Evolutionary conservation across 1,140 invertebrate species (phyloP).

Genomic region (Pissodes strobi): DNA sequence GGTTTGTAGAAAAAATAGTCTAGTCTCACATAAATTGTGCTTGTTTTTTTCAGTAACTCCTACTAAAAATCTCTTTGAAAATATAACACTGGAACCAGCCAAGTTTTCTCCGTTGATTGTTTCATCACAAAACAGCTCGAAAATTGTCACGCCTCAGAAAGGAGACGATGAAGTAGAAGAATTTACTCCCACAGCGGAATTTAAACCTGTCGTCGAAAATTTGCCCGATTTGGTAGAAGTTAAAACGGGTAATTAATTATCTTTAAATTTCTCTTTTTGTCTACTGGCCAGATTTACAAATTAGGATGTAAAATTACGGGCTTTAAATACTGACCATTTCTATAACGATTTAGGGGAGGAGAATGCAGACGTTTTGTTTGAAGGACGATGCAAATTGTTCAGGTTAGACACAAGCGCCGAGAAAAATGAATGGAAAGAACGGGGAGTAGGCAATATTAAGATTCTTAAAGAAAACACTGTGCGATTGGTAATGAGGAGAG

Average conservation of each 20-base stretch:
- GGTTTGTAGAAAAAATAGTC: not conserved
- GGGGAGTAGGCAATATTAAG: conserved; percentile 80
- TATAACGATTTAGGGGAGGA: conserved; percentile 66
- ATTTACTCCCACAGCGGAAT: conserved; percentile 74
- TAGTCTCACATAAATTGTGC: too few species aligned
- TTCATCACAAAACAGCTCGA: conserved; percentile 15
- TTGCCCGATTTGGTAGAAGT: conserved; percentile 76
- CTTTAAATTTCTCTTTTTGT: too few species aligned
- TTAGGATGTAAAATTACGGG: too few species aligned
- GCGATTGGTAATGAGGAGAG: conserved; percentile 57
- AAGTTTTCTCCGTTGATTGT: conserved; percentile 16
- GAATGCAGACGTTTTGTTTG: conserved; percentile 68
- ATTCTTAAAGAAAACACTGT: conserved; percentile 66
- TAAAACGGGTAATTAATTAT: too few species aligned
- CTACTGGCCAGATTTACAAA: too few species aligned
- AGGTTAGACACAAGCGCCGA: conserved; percentile 62
- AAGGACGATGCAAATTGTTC: conserved; percentile 71
- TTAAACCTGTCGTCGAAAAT: conserved; percentile 72
- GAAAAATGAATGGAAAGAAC: conserved; percentile 83
- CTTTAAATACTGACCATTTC: too few species aligned
- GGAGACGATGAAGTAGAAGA: conserved; percentile 61
- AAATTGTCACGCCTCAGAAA: conserved; percentile 15
- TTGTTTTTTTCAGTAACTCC: not conserved
- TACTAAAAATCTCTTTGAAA: not conserved
- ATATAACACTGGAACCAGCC: not conserved